A percentile compares a stretch with the other conserved stretches of the same genome.
Conservation (phyloP, 2,888 invertebrate genomes). For the Stratiomys singularior region DNA sequence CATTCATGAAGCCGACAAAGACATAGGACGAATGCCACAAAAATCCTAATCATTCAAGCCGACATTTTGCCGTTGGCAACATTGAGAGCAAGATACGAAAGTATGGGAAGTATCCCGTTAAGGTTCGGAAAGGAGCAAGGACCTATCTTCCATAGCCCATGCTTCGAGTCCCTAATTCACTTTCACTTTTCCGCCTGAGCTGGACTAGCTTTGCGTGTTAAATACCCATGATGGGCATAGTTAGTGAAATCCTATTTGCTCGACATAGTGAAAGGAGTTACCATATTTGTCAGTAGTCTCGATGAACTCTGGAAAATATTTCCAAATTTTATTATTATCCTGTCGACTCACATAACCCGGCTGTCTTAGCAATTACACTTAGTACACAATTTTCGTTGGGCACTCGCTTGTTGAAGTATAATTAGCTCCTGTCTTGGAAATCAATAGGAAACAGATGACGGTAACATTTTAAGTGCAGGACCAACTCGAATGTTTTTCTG, state of each 20-base stretch:
- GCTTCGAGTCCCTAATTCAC: conserved; percentile 18
- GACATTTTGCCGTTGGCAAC: conserved; percentile 14
- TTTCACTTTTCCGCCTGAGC: conserved; percentile 25
- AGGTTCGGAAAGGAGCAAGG: neutral
- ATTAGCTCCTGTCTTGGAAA: too few species aligned
- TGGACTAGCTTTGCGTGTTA: conserved; percentile 20
- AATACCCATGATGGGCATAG: neutral
- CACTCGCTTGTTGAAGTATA: too few species aligned
- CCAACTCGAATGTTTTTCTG: neutral
- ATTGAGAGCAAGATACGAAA: neutral
- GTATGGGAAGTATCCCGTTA: neutral
- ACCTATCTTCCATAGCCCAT: conserved; percentile 8
- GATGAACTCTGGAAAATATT: too few species aligned
- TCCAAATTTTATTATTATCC: too few species aligned
- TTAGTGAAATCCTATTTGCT: conserved; percentile 3
- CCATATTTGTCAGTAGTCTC: neutral
- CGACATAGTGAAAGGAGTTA: neutral
- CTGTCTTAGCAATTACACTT: too few species aligned
- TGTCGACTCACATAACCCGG: too few species aligned
- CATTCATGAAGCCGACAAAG: conserved; percentile 17
- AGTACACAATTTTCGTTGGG: too few species aligned
- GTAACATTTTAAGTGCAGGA: too few species aligned
- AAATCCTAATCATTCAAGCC: conserved; percentile 28
- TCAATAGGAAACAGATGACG: too few species aligned
- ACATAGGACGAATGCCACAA: conserved; percentile 23